Evolutionary conservation across 2,113 vertebrate genomes (phyloP), one percentile per base, ranked within the genome.

Genomic region (Fulmarus glacialis): DNA sequence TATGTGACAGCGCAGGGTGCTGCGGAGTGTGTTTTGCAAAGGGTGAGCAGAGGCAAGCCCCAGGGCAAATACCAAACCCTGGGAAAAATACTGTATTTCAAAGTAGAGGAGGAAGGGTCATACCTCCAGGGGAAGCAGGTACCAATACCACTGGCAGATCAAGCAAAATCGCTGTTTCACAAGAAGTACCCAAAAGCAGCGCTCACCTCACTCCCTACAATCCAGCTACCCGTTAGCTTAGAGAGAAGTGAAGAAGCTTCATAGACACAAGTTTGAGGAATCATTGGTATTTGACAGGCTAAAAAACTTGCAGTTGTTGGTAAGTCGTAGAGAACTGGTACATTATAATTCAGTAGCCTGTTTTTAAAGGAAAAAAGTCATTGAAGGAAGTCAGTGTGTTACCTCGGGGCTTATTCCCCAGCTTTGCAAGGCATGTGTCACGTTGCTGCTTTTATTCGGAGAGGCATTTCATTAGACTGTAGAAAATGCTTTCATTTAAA

Each of bases 301-400:
- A n/a, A 67, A 48, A 79, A 73, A 15, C 14, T 84, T 82, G 9
- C 23, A 34, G 7, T 24, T 29, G 10, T 32, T 43, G 26, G 13
- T 15, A 82, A 56, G 22, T 72, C 10, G 5, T 8, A n/a, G 12
- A 38, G 14, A 52, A 62, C 2, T 1, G 3, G 10, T 27, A 8
- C 0, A 0, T 29, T 36, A 6, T 7, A 70, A 52, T 26, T 38
- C 21, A 32, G 23, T 18, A 48, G 12, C 8, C 4, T 32, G 10
- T 20, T 70, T 64, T 47, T 66, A 32, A n/a, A 53, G 12, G 29
- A 32, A 63, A 36, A 11, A 87, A 56, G 24, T 48, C 12, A 19
- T 12, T 0, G 3, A 63, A 67, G 48, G 43, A 43, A 75, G 40
- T 34, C 52, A 45, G 3, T 0, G 0, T 42, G 22, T 42, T 45